phyloP scores from a whole-genome alignment of 2,888 invertebrate species.

The Scotopteryx bipunctaria region DNA sequence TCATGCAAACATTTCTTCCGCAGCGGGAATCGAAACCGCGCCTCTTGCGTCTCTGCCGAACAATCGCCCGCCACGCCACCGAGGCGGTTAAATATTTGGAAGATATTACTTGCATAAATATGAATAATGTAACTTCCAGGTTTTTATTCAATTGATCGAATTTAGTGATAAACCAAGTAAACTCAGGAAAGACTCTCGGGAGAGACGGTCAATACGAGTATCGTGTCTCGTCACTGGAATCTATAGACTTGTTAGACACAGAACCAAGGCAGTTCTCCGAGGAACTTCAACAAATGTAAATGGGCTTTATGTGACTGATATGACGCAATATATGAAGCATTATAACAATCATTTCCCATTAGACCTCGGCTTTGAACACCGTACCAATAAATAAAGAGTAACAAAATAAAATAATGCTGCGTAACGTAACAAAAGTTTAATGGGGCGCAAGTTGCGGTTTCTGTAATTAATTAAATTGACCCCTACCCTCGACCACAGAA shows the following conservation, averaged over 20 bases:
- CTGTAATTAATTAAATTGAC: conserved; percentile 75
- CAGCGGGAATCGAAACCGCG: no score
- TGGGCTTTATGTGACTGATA: conserved; percentile 9
- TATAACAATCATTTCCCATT: conserved; percentile 12
- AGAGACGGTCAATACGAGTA: not conserved
- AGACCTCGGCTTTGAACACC: conserved; percentile 3
- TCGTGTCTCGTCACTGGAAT: conserved; percentile 9
- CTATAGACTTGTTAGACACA: conserved; percentile 12
- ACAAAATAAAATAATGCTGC: conserved; percentile 59
- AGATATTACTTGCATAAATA: no score
- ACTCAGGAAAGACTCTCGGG: not conserved
- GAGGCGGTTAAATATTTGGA: no score
- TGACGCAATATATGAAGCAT: conserved; percentile 12
- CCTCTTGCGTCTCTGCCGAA: no score
- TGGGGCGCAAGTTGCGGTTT: conserved; percentile 68
- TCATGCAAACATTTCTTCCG: no score
- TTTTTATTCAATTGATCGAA: no score
- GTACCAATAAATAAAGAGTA: conserved; percentile 51
- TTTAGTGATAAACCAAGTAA: no score
- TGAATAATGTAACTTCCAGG: no score
- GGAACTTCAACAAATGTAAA: conserved; percentile 5
- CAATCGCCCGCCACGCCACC: no score
- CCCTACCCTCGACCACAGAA: conserved; percentile 61
- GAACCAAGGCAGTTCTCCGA: conserved; percentile 3
- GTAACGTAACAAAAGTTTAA: conserved; percentile 65